Conservation (phyloP, 2,888 invertebrate genomes). For the Sphecodes monilicornis region DNA sequence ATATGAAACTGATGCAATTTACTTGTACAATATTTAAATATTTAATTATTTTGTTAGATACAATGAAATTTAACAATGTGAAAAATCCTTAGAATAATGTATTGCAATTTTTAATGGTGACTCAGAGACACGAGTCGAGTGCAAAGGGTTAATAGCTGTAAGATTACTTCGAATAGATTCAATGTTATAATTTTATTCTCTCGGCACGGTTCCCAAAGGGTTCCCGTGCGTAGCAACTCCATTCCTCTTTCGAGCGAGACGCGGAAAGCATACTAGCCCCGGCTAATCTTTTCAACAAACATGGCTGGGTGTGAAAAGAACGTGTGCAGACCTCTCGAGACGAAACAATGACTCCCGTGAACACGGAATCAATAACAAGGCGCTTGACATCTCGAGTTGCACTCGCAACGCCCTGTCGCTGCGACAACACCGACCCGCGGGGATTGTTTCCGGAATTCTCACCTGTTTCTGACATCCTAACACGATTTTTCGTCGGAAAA, state of each 20-base stretch:
- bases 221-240: neutral
- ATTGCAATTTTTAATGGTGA: too few species aligned
- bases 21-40: too few species aligned
- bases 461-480: neutral
- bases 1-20: too few species aligned
- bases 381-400: slow-evolving; percentile 33
- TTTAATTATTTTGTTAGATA: too few species aligned
- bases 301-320: slow-evolving; percentile 25
- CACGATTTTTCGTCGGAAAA: neutral
- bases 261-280: neutral
- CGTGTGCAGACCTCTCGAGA: slow-evolving; percentile 36
- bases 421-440: neutral
- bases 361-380: slow-evolving; percentile 41
- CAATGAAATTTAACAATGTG: too few species aligned
- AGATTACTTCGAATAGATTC: neutral
- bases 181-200: neutral
- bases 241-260: neutral
- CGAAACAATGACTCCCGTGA: slow-evolving; percentile 55
- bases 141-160: too few species aligned
- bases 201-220: neutral
- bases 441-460: slow-evolving; percentile 3
- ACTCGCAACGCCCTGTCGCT: neutral
- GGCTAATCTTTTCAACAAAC: slow-evolving; percentile 45
- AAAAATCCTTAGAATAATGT: too few species aligned
- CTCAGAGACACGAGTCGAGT: too few species aligned